Percentiles rank a stretch among this genome's conserved stretches.
These are phyloP conservation scores for Mactra quadrangularis DNA, from an alignment of 1,140 invertebrate species.

Conservation along the genomic window DNA sequence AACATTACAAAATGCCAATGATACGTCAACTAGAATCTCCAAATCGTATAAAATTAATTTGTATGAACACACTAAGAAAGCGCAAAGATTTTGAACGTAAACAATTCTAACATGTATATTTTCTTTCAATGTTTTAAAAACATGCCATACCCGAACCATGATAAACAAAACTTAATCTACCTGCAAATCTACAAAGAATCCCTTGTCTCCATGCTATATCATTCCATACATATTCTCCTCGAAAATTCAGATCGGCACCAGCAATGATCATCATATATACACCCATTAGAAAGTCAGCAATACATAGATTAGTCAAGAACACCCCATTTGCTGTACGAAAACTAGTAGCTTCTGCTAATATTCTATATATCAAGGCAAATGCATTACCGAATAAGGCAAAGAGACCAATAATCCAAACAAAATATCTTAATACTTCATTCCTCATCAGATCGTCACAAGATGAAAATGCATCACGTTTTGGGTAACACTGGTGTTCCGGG, in stretches of 20 bases:
- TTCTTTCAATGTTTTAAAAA: too few relatives aligned
- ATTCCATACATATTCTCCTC: slow-evolving; percentile 35
- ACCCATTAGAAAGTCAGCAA: slow-evolving; percentile 43
- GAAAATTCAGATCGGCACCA: slow-evolving; percentile 1
- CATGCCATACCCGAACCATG: too few relatives aligned
- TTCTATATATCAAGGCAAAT: slow-evolving; percentile 61
- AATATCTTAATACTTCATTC: slow-evolving; percentile 62
- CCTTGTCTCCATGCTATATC: slow-evolving; percentile 8
- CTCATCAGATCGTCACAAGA: slow-evolving; percentile 69
- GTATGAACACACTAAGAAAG: too few relatives aligned
- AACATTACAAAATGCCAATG: too few relatives aligned
- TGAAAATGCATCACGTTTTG: slow-evolving; percentile 65
- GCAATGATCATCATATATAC: slow-evolving; percentile 30
- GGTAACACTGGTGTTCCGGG: slow-evolving; percentile 60
- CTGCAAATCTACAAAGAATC: slow-evolving; percentile 5
- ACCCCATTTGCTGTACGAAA: slow-evolving; percentile 64
- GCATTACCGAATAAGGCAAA: slow-evolving; percentile 67
- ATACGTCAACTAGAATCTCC: too few relatives aligned
- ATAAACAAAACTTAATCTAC: too few relatives aligned
- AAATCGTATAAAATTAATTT: too few relatives aligned
- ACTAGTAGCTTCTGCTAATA: slow-evolving; percentile 45
- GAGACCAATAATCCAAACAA: slow-evolving; percentile 70
- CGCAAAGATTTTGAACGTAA: too few relatives aligned
- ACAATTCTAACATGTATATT: too few relatives aligned
- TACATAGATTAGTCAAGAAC: slow-evolving; percentile 27